Evolutionary conservation across 1,140 invertebrate species (phyloP).

Genomic region (Diorhabda elongata): DNA sequence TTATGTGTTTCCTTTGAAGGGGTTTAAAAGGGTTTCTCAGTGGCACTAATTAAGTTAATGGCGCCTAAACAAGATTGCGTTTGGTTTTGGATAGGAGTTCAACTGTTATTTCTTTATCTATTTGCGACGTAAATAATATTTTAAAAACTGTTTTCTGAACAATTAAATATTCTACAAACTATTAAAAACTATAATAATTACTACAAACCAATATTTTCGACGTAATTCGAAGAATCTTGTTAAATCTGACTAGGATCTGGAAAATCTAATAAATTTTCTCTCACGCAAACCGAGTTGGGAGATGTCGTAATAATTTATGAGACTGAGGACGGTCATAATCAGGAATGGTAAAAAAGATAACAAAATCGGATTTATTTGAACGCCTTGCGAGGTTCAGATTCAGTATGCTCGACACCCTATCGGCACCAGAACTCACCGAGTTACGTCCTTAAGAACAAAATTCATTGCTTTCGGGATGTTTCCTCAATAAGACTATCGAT

Average conservation of each 20-base stretch:
- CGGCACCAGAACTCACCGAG: constrained; percentile 17
- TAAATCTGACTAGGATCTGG: too few relatives aligned
- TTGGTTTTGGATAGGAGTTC: constrained; percentile 46
- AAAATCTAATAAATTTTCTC: constrained; percentile 16
- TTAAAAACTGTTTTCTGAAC: too few relatives aligned
- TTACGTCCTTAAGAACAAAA: constrained; percentile 3
- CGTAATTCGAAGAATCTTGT: too few relatives aligned
- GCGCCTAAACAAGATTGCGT: constrained; percentile 49
- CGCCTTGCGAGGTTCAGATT: constrained; percentile 35
- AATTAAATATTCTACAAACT: too few relatives aligned
- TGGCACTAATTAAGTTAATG: constrained; percentile 47
- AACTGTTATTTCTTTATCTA: constrained; percentile 47
- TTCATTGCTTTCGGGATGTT: constrained; percentile 4
- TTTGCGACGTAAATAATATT: constrained; percentile 37
- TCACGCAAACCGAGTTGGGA: constrained; percentile 21
- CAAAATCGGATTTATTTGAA: constrained; percentile 44
- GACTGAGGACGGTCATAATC: constrained; percentile 39
- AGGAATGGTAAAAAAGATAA: constrained; percentile 47
- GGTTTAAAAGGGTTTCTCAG: constrained; percentile 39
- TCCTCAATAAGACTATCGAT: background rate
- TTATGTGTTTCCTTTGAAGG: constrained; percentile 22
- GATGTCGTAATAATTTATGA: constrained; percentile 41
- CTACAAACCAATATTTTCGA: too few relatives aligned
- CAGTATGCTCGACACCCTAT: constrained; percentile 37
- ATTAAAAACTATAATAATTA: too few relatives aligned